Evolutionary conservation across 1,140 invertebrate species (phyloP).

Genomic region (Nautilus pompilius): DNA sequence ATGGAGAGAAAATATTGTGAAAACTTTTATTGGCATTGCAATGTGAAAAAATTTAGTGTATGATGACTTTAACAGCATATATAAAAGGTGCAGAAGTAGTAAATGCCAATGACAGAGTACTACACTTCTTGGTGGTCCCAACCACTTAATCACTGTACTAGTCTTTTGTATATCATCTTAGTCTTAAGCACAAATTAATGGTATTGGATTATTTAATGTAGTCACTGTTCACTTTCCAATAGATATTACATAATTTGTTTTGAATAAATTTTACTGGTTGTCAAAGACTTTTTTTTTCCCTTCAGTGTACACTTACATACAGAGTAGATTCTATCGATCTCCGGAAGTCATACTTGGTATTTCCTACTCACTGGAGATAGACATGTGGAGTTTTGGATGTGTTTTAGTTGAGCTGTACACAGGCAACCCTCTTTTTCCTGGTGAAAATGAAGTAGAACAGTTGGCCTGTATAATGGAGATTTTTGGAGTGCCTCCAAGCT

Average conservation of each 20-base stretch:
- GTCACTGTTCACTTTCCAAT: neutral
- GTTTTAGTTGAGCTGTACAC: constrained; percentile 92
- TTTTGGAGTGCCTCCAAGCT: constrained; percentile 42
- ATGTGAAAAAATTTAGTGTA: too few species aligned
- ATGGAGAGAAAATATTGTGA: too few species aligned
- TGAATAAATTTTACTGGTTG: neutral
- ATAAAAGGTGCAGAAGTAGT: too few species aligned
- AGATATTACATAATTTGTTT: neutral
- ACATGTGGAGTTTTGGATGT: constrained; percentile 77
- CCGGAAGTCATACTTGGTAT: constrained; percentile 55
- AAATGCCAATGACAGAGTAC: too few species aligned
- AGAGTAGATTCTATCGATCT: constrained; percentile 56
- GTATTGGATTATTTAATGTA: neutral
- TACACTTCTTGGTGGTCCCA: too few species aligned
- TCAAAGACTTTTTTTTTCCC: neutral
- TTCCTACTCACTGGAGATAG: constrained; percentile 95
- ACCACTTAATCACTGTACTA: too few species aligned
- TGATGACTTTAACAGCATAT: too few species aligned
- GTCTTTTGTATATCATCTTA: too few species aligned
- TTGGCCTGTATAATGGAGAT: constrained; percentile 56
- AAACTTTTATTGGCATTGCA: too few species aligned
- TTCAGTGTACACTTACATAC: constrained; percentile 57
- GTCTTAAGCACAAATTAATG: too few species aligned
- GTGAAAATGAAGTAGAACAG: constrained; percentile 57
- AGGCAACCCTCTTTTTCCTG: constrained; percentile 55